These are phyloP conservation scores for Spheniscus mendiculus DNA, from an alignment of 2,113 vertebrate genomes.

Conservation along the genomic window DNA sequence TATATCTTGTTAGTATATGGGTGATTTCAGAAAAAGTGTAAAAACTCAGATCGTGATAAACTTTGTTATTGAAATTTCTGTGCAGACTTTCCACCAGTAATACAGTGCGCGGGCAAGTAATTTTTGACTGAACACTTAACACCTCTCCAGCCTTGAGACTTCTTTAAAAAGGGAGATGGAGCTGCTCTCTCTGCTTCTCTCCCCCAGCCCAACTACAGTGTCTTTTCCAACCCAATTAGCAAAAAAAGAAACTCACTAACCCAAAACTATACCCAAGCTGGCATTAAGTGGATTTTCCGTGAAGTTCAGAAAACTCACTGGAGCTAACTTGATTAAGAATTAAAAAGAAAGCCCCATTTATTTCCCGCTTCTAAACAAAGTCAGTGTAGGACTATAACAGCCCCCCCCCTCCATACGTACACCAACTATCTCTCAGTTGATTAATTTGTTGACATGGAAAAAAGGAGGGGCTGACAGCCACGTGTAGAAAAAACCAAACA, in stretches of 20 bases:
- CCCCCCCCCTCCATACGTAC: background rate
- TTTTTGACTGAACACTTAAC: background rate
- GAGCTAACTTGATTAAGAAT: background rate
- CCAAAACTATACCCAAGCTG: background rate
- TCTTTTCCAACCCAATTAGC: background rate
- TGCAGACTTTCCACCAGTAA: background rate
- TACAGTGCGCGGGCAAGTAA: background rate
- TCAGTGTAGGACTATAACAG: background rate
- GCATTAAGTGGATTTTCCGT: background rate
- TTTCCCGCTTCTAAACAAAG: background rate
- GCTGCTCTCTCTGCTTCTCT: background rate
- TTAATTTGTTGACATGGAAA: background rate
- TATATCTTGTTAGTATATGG: background rate
- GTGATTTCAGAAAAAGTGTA: background rate
- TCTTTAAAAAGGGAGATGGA: background rate
- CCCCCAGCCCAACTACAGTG: background rate
- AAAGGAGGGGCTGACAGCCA: background rate
- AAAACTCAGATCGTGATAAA: background rate
- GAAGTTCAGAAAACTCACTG: background rate
- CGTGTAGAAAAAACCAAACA: background rate
- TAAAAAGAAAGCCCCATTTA: background rate
- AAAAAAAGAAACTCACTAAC: background rate
- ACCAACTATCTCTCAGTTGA: background rate
- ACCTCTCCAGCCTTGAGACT: background rate
- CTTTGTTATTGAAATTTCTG: background rate